Evolutionary conservation across 2,113 vertebrate species (phyloP), one percentile per base, ranked within the genome.

Genomic region (Bufo bufo): DNA sequence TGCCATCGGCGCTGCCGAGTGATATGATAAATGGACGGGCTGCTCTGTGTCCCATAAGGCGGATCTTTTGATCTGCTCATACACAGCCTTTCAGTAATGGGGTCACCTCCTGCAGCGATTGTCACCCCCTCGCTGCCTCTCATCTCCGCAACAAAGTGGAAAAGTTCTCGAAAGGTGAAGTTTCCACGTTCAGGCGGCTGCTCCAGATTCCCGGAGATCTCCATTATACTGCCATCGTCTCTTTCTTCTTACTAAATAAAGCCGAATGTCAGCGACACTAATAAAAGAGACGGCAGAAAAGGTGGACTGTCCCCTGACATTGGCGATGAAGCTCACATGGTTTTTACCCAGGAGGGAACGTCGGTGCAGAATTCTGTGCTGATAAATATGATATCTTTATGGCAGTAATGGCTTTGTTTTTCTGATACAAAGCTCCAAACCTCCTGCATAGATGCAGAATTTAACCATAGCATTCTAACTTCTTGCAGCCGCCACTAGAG

Each of bases 81-180:
- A 61, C 17, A 65, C 58, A 82, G 13, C 6, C 6, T 4, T 11
- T 7, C 43, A 4, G 59, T 63, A 65, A 82, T n/a, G 17, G 43
- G 80, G 80, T 82, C 80, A 65, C 80, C 58, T 17, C 58, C 59
- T 61, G 80, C 80, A 17, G 80, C 17, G 43, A 82, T 47, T 63
- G 80, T 82, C 80, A 65, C 80, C 80, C 59, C 23, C 2, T 11
- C 33, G 49, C 59, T 61, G 56, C 43, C 59, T 82, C 59, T 82
- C 80, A 82, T 82, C 80, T 65, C 59, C 14, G 17, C 80, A 47
- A 82, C 80, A 82, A 82, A 63, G 56, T 2, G 19, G 58, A 11
- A 82, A 14, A 10, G 45, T 65, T 12, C 58, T n/a, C 7, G 10
- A 49, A 45, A 81, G 79, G 79, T 45, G 79, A 61, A 45, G 11